Evolutionary conservation across 1,140 invertebrate genomes (phyloP).

Genomic region (Scylla paramamosain): DNA sequence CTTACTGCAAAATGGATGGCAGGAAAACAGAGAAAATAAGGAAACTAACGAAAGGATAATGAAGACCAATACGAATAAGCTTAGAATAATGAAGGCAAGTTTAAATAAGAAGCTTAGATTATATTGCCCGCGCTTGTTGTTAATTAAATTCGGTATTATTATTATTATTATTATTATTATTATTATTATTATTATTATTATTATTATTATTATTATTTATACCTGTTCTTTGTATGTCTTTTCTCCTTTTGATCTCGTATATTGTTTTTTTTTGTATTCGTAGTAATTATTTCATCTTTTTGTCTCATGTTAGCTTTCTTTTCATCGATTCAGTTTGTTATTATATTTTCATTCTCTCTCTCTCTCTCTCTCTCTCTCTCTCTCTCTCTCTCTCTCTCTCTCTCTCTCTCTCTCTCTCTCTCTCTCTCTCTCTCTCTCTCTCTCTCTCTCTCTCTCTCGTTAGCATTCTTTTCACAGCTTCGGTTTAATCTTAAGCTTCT

Average conservation of each 20-base stretch:
- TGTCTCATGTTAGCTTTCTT: too few relatives aligned
- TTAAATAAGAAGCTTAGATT: too few relatives aligned
- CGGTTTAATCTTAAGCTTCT: too few relatives aligned
- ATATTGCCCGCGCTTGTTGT: too few relatives aligned
- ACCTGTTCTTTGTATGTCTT: background rate
- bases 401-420: background rate
- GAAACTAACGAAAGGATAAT: background rate
- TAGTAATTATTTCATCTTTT: background rate
- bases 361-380: background rate
- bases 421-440: background rate
- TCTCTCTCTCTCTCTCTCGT: background rate
- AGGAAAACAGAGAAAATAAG: conserved; percentile 9
- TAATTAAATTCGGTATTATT: conserved; percentile 25
- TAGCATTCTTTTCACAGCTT: background rate
- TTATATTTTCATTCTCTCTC: too few relatives aligned
- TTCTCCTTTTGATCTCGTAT: background rate
- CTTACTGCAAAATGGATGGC: background rate
- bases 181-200: conserved; percentile 32
- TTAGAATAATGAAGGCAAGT: too few relatives aligned
- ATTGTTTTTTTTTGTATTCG: background rate
- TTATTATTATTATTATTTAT: conserved; percentile 28
- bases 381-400: conserved; percentile 32
- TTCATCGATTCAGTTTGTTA: too few relatives aligned
- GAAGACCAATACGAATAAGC: too few relatives aligned
- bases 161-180: conserved; percentile 31